A percentile compares a stretch with the other conserved stretches of the same genome.
Evolutionary conservation across 2,797 vertebrate species (phyloP).

Genomic region (Typhlichthys subterraneus): DNA sequence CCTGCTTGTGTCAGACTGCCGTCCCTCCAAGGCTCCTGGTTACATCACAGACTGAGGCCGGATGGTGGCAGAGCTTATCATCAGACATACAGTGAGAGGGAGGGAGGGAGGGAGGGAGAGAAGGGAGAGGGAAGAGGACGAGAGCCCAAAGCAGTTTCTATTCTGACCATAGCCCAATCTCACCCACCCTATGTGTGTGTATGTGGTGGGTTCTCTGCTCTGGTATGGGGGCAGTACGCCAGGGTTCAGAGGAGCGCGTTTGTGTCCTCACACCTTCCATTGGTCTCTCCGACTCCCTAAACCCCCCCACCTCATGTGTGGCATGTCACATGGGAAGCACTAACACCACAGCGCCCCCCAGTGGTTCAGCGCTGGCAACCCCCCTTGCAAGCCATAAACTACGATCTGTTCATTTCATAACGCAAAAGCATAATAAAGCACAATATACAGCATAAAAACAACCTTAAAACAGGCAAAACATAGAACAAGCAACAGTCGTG

Average conservation of each 20-base stretch:
- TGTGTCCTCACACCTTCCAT: background rate
- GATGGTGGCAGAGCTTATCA: conserved; percentile 30
- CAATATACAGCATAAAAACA: too few relatives aligned
- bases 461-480: too few relatives aligned
- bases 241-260: conserved; percentile 4
- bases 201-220: conserved; percentile 15
- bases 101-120: background rate
- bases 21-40: conserved; percentile 41
- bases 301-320: too few relatives aligned
- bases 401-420: too few relatives aligned
- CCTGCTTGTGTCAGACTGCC: conserved; percentile 54
- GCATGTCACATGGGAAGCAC: too few relatives aligned
- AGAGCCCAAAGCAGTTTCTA: background rate
- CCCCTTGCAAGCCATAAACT: too few relatives aligned
- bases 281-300: too few relatives aligned
- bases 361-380: too few relatives aligned
- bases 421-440: too few relatives aligned
- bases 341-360: too few relatives aligned
- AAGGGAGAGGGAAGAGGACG: conserved; percentile 5
- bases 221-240: conserved; percentile 5
- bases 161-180: conserved; percentile 3
- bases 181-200: background rate
- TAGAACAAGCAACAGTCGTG: too few relatives aligned
- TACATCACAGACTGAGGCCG: conserved; percentile 35
- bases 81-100: conserved; percentile 8